These are phyloP conservation scores for Eudasyphora cyanicolor DNA, from an alignment of 2,888 invertebrate genomes.

Conservation along the genomic window DNA sequence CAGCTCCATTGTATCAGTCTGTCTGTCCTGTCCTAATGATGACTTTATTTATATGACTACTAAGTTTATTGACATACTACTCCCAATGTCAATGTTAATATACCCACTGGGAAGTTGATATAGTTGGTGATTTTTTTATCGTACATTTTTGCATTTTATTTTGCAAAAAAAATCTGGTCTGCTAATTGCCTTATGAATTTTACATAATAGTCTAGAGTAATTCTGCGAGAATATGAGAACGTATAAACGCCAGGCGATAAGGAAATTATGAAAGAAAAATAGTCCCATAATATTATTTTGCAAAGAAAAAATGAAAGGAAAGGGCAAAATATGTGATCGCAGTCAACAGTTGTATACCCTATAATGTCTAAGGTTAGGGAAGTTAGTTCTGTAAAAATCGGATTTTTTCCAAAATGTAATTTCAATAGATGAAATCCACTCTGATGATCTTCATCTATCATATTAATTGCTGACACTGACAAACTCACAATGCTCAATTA, in stretches of 20 bases:
- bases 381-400: too few species aligned
- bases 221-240: not conserved
- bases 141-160: slow-evolving; percentile 24
- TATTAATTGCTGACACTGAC: too few species aligned
- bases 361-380: too few species aligned
- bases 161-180: not conserved
- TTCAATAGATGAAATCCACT: too few species aligned
- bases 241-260: not conserved
- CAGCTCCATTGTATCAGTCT: not conserved
- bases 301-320: too few species aligned
- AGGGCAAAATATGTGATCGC: too few species aligned
- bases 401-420: too few species aligned
- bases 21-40: slow-evolving; percentile 39
- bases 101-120: not conserved
- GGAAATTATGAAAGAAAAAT: too few species aligned
- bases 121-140: slow-evolving; percentile 43
- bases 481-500: too few species aligned
- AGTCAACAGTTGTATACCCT: too few species aligned
- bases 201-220: not conserved
- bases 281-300: too few species aligned
- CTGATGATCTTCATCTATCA: too few species aligned
- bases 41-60: slow-evolving; percentile 58
- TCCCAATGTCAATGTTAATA: slow-evolving; percentile 29
- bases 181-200: not conserved
- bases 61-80: slow-evolving; percentile 59